Evolutionary conservation across 2,888 invertebrate genomes (phyloP).

Genomic region (Spicauda simplicius): DNA sequence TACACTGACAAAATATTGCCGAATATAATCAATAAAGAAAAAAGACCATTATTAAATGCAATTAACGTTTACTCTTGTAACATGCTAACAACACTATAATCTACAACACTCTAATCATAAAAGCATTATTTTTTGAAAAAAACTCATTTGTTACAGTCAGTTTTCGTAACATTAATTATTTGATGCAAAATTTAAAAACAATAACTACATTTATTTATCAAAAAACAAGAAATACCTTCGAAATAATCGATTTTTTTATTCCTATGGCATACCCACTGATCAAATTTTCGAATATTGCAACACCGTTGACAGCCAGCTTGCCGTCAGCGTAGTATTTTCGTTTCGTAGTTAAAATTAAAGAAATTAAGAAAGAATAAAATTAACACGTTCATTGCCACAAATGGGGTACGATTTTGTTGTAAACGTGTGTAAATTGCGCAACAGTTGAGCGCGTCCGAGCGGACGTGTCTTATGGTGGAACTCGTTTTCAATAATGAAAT

Average conservation of each 20-base stretch:
- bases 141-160: no score
- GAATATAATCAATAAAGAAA: no score
- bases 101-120: no score
- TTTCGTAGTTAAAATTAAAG: constrained; percentile 36
- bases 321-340: constrained; percentile 50
- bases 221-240: no score
- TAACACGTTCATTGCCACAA: constrained; percentile 21
- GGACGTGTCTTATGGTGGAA: constrained; percentile 41
- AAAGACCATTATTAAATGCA: no score
- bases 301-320: constrained; percentile 46
- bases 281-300: not conserved
- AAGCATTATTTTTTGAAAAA: no score
- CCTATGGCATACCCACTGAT: not conserved
- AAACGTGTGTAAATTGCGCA: constrained; percentile 35
- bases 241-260: not conserved
- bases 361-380: constrained; percentile 25
- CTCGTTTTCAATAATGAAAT: constrained; percentile 58
- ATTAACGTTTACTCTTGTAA: no score
- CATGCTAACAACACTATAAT: no score
- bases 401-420: constrained; percentile 33
- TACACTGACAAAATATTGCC: no score
- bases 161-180: no score
- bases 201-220: no score
- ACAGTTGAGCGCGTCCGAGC: constrained; percentile 18
- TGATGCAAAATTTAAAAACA: no score